Conservation (phyloP, 2,113 vertebrate species). For the Neodon shergylaensis region DNA sequence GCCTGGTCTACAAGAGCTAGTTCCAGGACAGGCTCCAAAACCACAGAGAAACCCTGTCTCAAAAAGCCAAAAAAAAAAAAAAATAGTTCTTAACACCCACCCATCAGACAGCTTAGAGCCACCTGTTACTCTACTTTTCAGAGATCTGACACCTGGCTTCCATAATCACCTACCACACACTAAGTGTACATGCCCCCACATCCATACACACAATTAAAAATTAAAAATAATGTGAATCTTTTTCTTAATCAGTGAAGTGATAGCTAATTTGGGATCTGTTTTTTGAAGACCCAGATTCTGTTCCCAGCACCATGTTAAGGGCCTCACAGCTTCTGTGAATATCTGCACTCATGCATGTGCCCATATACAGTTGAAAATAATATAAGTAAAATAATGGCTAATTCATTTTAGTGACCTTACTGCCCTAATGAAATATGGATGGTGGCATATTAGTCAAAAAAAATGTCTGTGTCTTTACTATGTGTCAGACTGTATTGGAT, state of each 20-base stretch:
- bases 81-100: background rate
- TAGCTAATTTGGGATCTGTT: background rate
- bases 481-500: background rate
- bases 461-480: background rate
- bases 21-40: too few relatives aligned
- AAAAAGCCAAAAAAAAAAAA: background rate
- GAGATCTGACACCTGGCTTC: background rate
- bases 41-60: too few relatives aligned
- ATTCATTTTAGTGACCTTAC: background rate
- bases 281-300: background rate
- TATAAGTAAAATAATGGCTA: background rate
- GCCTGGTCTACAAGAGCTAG: too few relatives aligned
- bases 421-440: background rate
- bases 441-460: background rate
- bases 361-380: background rate
- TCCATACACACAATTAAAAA: background rate
- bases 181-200: background rate
- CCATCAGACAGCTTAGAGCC: background rate
- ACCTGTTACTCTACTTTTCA: background rate
- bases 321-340: background rate
- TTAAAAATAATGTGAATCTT: background rate
- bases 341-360: background rate
- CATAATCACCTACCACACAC: background rate
- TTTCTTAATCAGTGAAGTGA: background rate
- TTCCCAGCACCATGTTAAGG: background rate